Base-by-base conservation (phyloP, 2,888 invertebrate genomes). In the Pinctada fucata region DNA sequence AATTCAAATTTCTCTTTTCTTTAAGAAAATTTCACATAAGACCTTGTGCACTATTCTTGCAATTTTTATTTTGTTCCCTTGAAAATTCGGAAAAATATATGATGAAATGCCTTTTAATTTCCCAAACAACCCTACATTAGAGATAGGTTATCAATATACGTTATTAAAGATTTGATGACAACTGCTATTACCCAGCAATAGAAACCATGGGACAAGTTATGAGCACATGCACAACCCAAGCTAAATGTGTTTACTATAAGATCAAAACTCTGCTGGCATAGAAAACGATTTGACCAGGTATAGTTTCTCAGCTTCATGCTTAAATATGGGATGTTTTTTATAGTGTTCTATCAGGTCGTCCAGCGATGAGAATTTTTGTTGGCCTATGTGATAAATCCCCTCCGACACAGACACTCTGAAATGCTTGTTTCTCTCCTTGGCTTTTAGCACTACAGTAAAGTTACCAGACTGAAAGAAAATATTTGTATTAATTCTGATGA, bases 341-440 rank as follows among this genome's bases (percentile, higher is more conserved):
- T 99, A 99, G 94, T 99, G 99, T 92, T 97, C 96, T 89, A 99
- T 98, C 88, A 99, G 95, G 93, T 97, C 97, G 92, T 99, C 98
- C 91, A 99, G 94, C 79, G 97, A 96, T 90, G 96, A 96, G 94
- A 99, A 99, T 94, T 97, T 97, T 92, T 99, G 96, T 94, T 98
- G 98, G 67, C 99, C 99, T 94, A 99, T 99, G 93, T 97, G 98
- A 83, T 95, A 95, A 87, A 96, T 96, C 92, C 97, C 97, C 72
- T 93, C 92, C 64, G 85, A 87, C 84, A 98, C 97, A 93, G 98
- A 98, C 90, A 99, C 98, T 91, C 99, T 96, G 94, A 99, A 99
- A 94, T 99, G 99, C 93, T 99, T 99, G 94, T 99, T 99, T 88
- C 99, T 96, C 48, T 97, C 97, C 68, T 98, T 97, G 72, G 99